phyloP scores from a whole-genome alignment of 2,113 vertebrate species.

The Scartelaos histophorus region DNA sequence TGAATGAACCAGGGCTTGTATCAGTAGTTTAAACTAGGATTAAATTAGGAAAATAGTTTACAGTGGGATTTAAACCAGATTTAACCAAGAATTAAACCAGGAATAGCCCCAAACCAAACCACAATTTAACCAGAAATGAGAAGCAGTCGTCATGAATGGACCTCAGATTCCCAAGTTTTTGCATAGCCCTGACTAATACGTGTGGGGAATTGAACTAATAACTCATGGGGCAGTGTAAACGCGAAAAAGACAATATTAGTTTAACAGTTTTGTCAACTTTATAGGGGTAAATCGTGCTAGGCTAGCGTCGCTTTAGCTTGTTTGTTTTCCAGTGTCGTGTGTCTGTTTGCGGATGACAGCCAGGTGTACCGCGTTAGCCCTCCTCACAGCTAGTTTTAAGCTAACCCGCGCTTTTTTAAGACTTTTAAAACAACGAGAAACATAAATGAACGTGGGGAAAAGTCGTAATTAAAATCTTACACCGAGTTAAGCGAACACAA shows the following conservation, averaged over 20 bases:
- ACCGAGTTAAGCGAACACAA: neutral
- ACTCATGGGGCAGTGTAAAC: no score
- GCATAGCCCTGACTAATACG: neutral
- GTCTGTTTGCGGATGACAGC: slow-evolving; percentile 16
- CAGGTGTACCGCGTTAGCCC: slow-evolving; percentile 48
- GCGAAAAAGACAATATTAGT: neutral
- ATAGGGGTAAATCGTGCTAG: neutral
- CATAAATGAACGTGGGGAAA: no score
- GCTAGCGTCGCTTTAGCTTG: slow-evolving; percentile 32
- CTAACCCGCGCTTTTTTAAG: neutral
- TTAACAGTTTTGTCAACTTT: slow-evolving; percentile 39
- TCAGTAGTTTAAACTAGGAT: neutral
- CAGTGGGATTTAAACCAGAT: neutral
- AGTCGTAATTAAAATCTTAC: neutral
- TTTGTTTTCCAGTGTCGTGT: slow-evolving; percentile 28
- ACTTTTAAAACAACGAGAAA: neutral
- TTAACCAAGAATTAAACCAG: neutral
- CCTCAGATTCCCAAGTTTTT: no score
- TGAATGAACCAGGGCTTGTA: neutral
- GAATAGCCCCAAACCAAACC: neutral
- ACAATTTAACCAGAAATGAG: no score
- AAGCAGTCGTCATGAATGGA: no score
- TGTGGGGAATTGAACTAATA: neutral
- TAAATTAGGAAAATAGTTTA: neutral
- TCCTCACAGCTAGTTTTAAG: slow-evolving; percentile 13